A percentile compares a stretch with the other conserved stretches of the same genome.
Conservation (phyloP, 2,113 vertebrate genomes). For the Pollimyrus isidori region DNA sequence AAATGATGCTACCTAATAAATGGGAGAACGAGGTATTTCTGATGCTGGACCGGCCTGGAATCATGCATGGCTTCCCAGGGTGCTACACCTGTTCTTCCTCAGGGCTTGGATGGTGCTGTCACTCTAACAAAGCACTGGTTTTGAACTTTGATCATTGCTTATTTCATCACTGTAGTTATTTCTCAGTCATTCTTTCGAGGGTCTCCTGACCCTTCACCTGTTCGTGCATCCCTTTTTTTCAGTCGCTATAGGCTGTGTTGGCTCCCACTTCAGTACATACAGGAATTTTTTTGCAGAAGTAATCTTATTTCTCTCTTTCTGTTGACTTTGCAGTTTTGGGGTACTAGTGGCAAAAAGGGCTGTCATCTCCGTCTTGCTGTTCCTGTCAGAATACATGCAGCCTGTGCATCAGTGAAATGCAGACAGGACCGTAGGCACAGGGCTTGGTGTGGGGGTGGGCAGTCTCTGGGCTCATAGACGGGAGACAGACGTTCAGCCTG, state of each 20-base stretch:
- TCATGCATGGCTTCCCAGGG: too few relatives aligned
- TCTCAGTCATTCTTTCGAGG: background rate
- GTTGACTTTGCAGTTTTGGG: background rate
- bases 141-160: background rate
- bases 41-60: background rate
- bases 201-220: background rate
- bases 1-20: background rate
- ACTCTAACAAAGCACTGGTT: background rate
- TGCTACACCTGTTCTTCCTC: background rate
- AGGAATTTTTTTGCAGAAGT: background rate
- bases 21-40: background rate
- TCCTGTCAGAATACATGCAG: background rate
- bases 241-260: background rate
- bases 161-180: background rate
- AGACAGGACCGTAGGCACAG: background rate
- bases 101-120: background rate
- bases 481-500: background rate
- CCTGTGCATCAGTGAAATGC: background rate
- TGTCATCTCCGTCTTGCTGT: background rate
- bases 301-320: constrained; percentile 1
- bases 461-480: background rate
- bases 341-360: background rate
- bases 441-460: background rate
- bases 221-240: background rate
- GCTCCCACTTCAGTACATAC: background rate